These are phyloP conservation scores for Chrysomela aeneicollis DNA, from an alignment of 2,888 invertebrate species.

Conservation along the genomic window DNA sequence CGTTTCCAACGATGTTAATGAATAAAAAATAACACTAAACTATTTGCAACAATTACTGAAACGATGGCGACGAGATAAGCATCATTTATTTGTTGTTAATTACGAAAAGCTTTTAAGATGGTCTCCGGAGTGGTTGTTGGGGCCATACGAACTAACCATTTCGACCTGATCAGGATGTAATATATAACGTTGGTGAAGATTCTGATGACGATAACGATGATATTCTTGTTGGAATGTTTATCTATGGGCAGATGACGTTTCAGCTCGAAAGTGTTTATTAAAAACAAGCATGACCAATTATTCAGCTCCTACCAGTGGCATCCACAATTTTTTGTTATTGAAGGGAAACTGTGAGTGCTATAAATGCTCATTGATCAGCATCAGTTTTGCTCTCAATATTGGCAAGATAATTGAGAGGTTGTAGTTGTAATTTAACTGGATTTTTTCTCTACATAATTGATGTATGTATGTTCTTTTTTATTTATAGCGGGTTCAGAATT, in stretches of 20 bases:
- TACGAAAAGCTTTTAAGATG: constrained; percentile 42
- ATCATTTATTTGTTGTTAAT: constrained; percentile 39
- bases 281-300: constrained; percentile 37
- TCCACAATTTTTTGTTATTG: neutral
- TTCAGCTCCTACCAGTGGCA: neutral
- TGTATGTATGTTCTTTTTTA: too few relatives aligned
- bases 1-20: neutral
- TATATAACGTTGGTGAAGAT: constrained; percentile 35
- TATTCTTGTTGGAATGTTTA: constrained; percentile 38
- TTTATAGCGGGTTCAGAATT: too few relatives aligned
- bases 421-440: too few relatives aligned
- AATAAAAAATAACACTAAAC: constrained; percentile 17
- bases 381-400: too few relatives aligned
- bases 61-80: constrained; percentile 32
- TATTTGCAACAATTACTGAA: constrained; percentile 17
- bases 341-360: too few relatives aligned
- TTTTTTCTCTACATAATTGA: too few relatives aligned
- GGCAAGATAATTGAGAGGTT: too few relatives aligned
- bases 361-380: too few relatives aligned
- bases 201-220: constrained; percentile 4
- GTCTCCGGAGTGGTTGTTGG: constrained; percentile 24
- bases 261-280: constrained; percentile 37
- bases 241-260: constrained; percentile 40
- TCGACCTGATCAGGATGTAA: constrained; percentile 29
- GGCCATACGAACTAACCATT: constrained; percentile 36